A percentile compares a stretch with the other conserved stretches of the same genome.
These are phyloP conservation scores for Acanthosoma haemorrhoidale DNA, from an alignment of 2,888 invertebrate genomes.

Conservation along the genomic window DNA sequence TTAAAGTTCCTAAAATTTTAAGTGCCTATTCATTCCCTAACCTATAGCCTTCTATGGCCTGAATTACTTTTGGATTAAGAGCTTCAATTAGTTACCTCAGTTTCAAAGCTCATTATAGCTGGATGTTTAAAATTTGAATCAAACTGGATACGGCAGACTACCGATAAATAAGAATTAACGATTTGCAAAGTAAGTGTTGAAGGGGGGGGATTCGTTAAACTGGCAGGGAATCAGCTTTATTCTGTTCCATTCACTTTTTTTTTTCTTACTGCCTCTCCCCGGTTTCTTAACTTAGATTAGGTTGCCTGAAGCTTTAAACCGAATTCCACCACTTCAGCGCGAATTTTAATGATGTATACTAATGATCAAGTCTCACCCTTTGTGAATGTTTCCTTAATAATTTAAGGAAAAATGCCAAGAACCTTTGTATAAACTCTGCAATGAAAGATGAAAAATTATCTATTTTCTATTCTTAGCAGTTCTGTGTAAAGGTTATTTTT, in stretches of 20 bases:
- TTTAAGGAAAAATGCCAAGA: too few species aligned
- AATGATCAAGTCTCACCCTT: too few species aligned
- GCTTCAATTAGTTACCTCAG: too few species aligned
- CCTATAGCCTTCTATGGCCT: too few species aligned
- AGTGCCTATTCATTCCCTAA: too few species aligned
- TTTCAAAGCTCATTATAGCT: background rate
- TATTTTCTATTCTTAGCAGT: too few species aligned
- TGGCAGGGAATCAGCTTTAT: background rate
- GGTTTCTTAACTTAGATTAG: background rate
- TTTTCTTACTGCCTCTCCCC: background rate
- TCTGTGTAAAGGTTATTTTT: too few species aligned
- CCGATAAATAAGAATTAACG: slow-evolving; percentile 2
- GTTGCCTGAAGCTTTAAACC: background rate
- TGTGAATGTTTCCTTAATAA: too few species aligned
- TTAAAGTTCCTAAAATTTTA: too few species aligned
- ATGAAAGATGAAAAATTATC: too few species aligned
- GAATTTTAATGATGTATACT: background rate
- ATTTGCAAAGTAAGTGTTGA: slow-evolving; percentile 3
- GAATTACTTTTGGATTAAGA: too few species aligned
- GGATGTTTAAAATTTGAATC: background rate
- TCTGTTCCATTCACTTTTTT: background rate
- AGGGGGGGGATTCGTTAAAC: background rate
- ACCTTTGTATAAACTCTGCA: too few species aligned
- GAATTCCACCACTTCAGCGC: background rate
- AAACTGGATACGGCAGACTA: background rate